These are phyloP conservation scores for Drosophila tripunctata DNA, from an alignment of 2,888 invertebrate species.

Conservation along the genomic window DNA sequence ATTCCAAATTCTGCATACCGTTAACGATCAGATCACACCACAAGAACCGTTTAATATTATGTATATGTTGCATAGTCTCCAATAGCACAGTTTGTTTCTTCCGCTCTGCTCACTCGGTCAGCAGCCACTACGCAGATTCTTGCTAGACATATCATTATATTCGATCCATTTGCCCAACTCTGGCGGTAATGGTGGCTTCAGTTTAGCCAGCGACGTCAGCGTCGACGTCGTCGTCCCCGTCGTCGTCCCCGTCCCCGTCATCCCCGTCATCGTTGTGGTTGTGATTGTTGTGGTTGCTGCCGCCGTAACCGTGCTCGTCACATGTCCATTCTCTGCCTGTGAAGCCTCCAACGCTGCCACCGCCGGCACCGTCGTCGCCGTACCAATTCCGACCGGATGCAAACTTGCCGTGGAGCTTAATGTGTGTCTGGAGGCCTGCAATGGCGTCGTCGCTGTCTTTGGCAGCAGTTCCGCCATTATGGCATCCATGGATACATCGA, in stretches of 20 bases:
- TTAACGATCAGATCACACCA: too few relatives aligned
- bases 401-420: conserved; percentile 72
- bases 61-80: too few relatives aligned
- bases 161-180: conserved; percentile 90
- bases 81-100: not conserved
- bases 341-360: conserved; percentile 22
- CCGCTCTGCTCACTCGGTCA: conserved; percentile 53
- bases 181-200: conserved; percentile 87
- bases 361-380: conserved; percentile 22
- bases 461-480: conserved; percentile 84
- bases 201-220: conserved; percentile 51
- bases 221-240: conserved; percentile 8
- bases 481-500: conserved; percentile 85
- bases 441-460: conserved; percentile 59
- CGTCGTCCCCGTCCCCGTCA: not conserved
- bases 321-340: conserved; percentile 79
- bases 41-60: too few relatives aligned
- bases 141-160: conserved; percentile 89
- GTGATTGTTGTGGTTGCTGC: conserved; percentile 10
- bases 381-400: conserved; percentile 53
- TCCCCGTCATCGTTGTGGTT: conserved; percentile 1
- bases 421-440: conserved; percentile 67
- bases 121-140: conserved; percentile 85
- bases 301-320: conserved; percentile 7
- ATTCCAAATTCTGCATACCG: not conserved